Conservation (phyloP, 2,888 invertebrate genomes). For the Cheilosia vernalis region DNA sequence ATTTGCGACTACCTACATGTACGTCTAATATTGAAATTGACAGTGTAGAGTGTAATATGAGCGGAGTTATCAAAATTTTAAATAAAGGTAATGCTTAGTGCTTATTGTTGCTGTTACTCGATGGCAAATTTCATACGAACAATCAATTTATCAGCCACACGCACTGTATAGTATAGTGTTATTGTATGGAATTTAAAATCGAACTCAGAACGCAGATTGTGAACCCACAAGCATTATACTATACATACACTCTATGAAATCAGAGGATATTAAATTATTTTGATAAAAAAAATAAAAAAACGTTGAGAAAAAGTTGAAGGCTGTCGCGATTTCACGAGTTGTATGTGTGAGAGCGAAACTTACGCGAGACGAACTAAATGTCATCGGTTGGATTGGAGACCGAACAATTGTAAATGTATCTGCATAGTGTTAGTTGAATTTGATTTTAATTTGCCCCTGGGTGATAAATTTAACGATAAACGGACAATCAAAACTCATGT, state of each 20-base stretch:
- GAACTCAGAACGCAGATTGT: constrained; percentile 28
- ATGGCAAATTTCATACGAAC: constrained; percentile 15
- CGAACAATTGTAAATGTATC: constrained; percentile 10
- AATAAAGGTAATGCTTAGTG: background rate
- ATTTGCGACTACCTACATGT: background rate
- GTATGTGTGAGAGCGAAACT: constrained; percentile 47
- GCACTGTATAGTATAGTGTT: constrained; percentile 18
- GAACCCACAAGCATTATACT: background rate
- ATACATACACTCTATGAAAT: constrained; percentile 11
- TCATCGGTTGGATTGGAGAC: constrained; percentile 39
- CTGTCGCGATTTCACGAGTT: constrained; percentile 35
- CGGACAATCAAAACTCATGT: constrained; percentile 59
- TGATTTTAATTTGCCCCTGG: constrained; percentile 37
- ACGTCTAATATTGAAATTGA: background rate
- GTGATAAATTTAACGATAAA: constrained; percentile 58
- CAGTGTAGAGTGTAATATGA: too few relatives aligned
- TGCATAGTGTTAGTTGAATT: constrained; percentile 26
- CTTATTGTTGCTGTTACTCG: constrained; percentile 23
- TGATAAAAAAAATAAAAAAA: constrained; percentile 30
- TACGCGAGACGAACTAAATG: constrained; percentile 51
- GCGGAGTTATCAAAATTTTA: background rate
- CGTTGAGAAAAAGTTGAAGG: constrained; percentile 43
- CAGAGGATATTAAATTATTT: constrained; percentile 35
- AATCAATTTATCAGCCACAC: constrained; percentile 7
- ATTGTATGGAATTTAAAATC: constrained; percentile 18